phyloP scores from a whole-genome alignment of 2,797 vertebrate genomes.

The Danio choprae region DNA sequence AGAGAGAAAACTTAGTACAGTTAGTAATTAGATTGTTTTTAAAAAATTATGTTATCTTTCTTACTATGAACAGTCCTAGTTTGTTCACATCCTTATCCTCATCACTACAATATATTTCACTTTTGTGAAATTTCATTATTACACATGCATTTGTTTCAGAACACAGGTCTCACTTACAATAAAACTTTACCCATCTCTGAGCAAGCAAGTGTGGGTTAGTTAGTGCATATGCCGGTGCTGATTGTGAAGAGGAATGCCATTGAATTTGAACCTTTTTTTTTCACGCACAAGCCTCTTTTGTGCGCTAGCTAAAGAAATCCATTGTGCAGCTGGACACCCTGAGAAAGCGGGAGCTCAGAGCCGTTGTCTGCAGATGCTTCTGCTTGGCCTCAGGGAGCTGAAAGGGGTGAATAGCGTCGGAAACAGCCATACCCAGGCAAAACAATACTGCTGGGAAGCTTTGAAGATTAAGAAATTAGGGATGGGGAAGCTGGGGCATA shows the following conservation, averaged over 20 bases:
- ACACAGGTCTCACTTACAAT: slow-evolving; percentile 51
- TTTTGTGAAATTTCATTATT: not conserved
- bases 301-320: slow-evolving; percentile 76
- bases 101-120: not conserved
- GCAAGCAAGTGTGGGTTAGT: slow-evolving; percentile 53
- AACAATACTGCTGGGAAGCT: slow-evolving; percentile 75
- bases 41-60: too few species aligned
- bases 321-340: slow-evolving; percentile 80
- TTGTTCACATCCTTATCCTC: not conserved
- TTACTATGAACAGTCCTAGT: too few species aligned
- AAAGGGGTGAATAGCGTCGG: slow-evolving; percentile 76
- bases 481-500: slow-evolving; percentile 58
- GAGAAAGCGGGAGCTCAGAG: slow-evolving; percentile 77
- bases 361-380: slow-evolving; percentile 77
- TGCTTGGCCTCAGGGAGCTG: slow-evolving; percentile 67
- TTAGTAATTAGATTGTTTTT: too few species aligned
- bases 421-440: slow-evolving; percentile 75
- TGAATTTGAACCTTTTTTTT: slow-evolving; percentile 81
- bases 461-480: slow-evolving; percentile 75
- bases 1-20: too few species aligned
- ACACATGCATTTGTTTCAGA: slow-evolving; percentile 10
- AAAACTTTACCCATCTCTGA: slow-evolving; percentile 62
- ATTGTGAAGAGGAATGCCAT: slow-evolving; percentile 81
- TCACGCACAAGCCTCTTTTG: slow-evolving; percentile 74
- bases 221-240: slow-evolving; percentile 68